Conservation (phyloP, 1,140 invertebrate species). For the Drosophila nigrodunni region DNA sequence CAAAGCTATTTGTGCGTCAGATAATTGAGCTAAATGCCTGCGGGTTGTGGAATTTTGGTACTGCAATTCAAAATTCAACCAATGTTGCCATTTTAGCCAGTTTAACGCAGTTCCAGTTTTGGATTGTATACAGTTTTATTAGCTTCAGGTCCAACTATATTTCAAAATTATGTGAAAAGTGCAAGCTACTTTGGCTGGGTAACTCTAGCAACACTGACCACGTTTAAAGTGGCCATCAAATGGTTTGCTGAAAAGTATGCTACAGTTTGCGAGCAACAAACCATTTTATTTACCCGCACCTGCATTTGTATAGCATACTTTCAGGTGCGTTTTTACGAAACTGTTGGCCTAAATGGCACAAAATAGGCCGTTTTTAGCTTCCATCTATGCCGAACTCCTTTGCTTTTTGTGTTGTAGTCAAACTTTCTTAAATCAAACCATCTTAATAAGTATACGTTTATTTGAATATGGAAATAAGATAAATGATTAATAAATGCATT, state of each 20-base stretch:
- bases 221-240: slow-evolving; percentile 14
- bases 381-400: too few relatives aligned
- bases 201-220: not conserved
- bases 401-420: too few relatives aligned
- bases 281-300: not conserved
- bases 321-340: not conserved
- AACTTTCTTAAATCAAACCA: too few relatives aligned
- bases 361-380: too few relatives aligned
- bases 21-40: slow-evolving; percentile 10
- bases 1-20: slow-evolving; percentile 7
- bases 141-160: too few relatives aligned
- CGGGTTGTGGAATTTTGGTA: slow-evolving; percentile 1
- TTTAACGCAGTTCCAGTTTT: too few relatives aligned
- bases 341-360: not conserved
- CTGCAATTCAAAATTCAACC: not conserved
- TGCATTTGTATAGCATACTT: slow-evolving; percentile 24
- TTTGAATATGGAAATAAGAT: too few relatives aligned
- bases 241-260: slow-evolving; percentile 24
- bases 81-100: too few relatives aligned
- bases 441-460: too few relatives aligned
- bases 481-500: too few relatives aligned
- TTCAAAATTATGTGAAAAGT: too few relatives aligned
- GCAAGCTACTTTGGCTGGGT: not conserved
- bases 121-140: too few relatives aligned
- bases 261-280: slow-evolving; percentile 1